Conservation (phyloP, 64 coral and sea anemone genomes). For the Pachyseris speciosa region DNA sequence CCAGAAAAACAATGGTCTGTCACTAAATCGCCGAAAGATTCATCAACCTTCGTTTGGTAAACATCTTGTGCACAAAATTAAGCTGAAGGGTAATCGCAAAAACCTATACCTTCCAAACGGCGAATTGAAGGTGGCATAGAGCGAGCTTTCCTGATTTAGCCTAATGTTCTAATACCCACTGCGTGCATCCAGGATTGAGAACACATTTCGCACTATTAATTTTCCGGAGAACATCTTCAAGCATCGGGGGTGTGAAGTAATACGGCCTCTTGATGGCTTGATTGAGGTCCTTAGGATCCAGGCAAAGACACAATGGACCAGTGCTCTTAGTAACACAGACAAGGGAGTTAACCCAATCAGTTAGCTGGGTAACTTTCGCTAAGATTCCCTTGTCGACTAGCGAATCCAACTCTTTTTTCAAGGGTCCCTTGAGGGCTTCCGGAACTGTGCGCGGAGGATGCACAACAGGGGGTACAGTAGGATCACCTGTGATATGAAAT, state of each 20-base stretch:
- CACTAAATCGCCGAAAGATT: constrained; percentile 58
- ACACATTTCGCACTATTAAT: constrained; percentile 20
- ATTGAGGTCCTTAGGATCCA: constrained; percentile 47
- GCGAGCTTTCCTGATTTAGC: constrained; percentile 41
- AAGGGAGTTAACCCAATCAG: constrained; percentile 45
- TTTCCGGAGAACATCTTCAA: constrained; percentile 19
- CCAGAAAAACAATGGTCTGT: too few species aligned
- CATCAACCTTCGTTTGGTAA: constrained; percentile 42
- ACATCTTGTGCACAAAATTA: constrained; percentile 53
- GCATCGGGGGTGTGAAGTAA: constrained; percentile 11
- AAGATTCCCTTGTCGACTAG: constrained; percentile 24
- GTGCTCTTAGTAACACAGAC: neutral
- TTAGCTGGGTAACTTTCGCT: constrained; percentile 4
- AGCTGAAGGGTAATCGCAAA: too few species aligned
- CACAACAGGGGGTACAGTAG: constrained; percentile 30
- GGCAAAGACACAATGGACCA: constrained; percentile 7
- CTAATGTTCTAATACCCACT: constrained; percentile 49
- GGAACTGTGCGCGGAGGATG: constrained; percentile 32
- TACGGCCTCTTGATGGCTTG: constrained; percentile 38
- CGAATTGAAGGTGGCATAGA: constrained; percentile 44
- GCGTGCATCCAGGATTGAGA: constrained; percentile 38
- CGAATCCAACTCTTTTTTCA: constrained; percentile 22
- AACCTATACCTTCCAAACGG: constrained; percentile 38
- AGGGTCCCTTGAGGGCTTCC: constrained; percentile 14
- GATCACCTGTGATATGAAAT: constrained; percentile 48